Evolutionary conservation across 2,113 vertebrate species (phyloP), one percentile per base, ranked within the genome.

Genomic region (Fukomys damarensis): DNA sequence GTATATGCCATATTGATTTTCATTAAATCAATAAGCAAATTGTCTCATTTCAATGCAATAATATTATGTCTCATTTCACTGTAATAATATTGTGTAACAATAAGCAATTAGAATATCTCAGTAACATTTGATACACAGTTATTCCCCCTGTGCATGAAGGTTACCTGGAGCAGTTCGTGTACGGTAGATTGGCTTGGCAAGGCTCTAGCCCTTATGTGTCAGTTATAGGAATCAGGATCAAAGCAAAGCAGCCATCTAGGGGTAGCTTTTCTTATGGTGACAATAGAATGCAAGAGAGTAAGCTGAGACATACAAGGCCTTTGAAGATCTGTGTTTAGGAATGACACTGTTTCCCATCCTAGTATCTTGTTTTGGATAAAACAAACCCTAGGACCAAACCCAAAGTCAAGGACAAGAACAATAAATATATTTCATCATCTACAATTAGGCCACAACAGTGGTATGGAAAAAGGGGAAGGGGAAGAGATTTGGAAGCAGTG

Each of bases 171-270:
- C 7, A 68, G 26, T 38, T 61, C 14, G 56, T 59, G 10, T 7
- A 26, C 20, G 32, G 8, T 26, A 22, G 11, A 24, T 20, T n/a
- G 46, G 3, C 8, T 41, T 30, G 22, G 38, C 19, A 41, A 16
- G 79, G 9, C 7, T 68, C 43, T n/a, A 0, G 11, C 32, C 17
- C 20, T 63, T 26, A 14, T 0, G 0, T 35, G 2, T 10, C n/a
- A 30, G 35, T 76, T 11, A 35, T 0, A 4, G 35, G 38, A 63
- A 10, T 90, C n/a, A 58, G 16, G 12, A 49, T 88, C 54, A 76
- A 43, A 61, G 10, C 24, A 59, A 58, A 92, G 66, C 52, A 41
- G 22, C 12, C 28, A 5, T 3, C 43, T 13, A 35, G 28, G 8
- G 10, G 1, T 3, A 70, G 1, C 0, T 77, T 66, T 86, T 46